These are phyloP conservation scores for Tachyglossus aculeatus DNA, from an alignment of 2,797 vertebrate genomes.

Conservation along the genomic window DNA sequence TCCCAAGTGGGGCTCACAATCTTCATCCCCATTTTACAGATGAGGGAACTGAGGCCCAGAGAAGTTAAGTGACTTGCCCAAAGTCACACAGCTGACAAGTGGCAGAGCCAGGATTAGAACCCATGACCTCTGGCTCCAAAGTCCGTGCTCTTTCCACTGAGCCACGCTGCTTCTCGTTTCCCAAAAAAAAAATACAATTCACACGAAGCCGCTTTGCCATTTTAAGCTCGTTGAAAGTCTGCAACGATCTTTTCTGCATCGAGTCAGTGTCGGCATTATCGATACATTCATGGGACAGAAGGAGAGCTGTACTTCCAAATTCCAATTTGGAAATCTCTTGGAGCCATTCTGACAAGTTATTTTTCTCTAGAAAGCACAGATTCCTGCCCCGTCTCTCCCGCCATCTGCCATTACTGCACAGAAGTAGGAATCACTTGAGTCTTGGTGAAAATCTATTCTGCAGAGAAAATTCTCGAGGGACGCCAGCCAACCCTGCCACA, in stretches of 20 bases:
- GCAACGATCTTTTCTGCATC: background rate
- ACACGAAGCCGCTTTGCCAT: background rate
- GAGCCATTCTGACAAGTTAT: constrained; percentile 29
- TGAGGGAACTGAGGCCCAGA: too few species aligned
- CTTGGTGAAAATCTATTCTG: constrained; percentile 28
- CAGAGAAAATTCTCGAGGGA: constrained; percentile 46
- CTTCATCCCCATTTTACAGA: too few species aligned
- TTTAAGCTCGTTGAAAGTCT: background rate
- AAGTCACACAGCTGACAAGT: too few species aligned
- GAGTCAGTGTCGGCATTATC: constrained; percentile 15
- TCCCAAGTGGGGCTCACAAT: too few species aligned
- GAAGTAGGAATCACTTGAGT: constrained; percentile 26
- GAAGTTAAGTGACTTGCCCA: too few species aligned
- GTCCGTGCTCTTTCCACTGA: too few species aligned
- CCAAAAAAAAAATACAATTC: constrained; percentile 9
- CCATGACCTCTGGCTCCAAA: too few species aligned
- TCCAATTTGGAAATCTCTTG: constrained; percentile 38
- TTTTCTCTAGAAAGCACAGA: constrained; percentile 44
- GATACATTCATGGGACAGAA: constrained; percentile 21
- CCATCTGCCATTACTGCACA: constrained; percentile 3
- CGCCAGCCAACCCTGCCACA: constrained; percentile 16
- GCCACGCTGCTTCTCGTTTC: too few species aligned
- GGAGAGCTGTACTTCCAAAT: constrained; percentile 20
- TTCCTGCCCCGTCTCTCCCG: constrained; percentile 23
- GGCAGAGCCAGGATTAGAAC: too few species aligned